A percentile compares a stretch with the other conserved stretches of the same genome.
phyloP scores from a whole-genome alignment of 1,140 invertebrate species.

The Oreohelix idahoensis region DNA sequence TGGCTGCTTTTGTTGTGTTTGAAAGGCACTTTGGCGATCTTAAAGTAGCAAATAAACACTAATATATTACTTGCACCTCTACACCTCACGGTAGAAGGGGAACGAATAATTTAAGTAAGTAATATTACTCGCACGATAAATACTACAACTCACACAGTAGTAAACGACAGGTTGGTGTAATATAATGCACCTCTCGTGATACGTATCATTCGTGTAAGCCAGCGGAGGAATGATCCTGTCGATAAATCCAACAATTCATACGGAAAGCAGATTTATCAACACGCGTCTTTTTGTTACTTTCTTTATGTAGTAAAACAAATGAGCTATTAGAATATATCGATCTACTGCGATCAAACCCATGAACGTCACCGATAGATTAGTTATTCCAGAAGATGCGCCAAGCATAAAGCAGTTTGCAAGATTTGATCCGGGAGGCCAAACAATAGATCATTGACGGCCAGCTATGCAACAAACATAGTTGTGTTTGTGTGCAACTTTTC shows the following conservation, averaged over 20 bases:
- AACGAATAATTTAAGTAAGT: too few relatives aligned
- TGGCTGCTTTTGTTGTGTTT: not conserved
- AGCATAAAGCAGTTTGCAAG: too few relatives aligned
- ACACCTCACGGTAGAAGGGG: too few relatives aligned
- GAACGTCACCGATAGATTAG: not conserved
- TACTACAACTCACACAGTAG: not conserved
- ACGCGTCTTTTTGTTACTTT: too few relatives aligned
- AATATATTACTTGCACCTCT: too few relatives aligned
- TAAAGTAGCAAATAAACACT: too few relatives aligned
- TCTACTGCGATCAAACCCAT: not conserved
- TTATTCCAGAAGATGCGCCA: not conserved
- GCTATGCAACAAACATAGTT: not conserved
- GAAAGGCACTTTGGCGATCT: too few relatives aligned
- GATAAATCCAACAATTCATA: not conserved
- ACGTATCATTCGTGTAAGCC: not conserved
- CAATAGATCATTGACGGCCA: not conserved
- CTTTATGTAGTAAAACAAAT: not conserved
- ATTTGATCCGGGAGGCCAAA: not conserved
- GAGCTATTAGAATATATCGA: not conserved
- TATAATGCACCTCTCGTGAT: too few relatives aligned
- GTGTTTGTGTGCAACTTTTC: too few relatives aligned
- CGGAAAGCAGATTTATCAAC: not conserved
- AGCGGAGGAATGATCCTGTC: not conserved
- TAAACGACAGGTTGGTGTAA: too few relatives aligned
- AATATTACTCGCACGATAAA: not conserved